Base-by-base conservation (phyloP, 2,797 vertebrate genomes). In the Anisognathus igniventris region DNA sequence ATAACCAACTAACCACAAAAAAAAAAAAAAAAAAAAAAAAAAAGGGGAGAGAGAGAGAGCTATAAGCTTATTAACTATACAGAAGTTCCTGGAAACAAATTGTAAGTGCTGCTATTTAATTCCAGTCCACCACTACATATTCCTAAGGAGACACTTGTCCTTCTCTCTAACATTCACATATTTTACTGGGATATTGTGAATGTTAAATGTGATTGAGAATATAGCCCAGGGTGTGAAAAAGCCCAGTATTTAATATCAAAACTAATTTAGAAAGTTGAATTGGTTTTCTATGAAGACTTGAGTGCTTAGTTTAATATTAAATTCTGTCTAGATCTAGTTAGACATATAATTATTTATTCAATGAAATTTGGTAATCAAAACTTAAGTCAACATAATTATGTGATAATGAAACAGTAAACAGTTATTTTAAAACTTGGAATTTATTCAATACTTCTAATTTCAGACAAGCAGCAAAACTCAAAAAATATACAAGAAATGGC, bases 371-470 rank as follows among this genome's bases (percentile, higher is more conserved):
- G 14, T 80, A 76, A 92, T 61, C 27, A 73, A 76, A 93, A 88
- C 37, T 25, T 58, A 66, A 58, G 44, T 84, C 31, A 64, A 47
- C 28, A 56, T 45, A 56, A 88, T 68, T 31, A 65, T 2, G 1
- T 42, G 14, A 66, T 25, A 87, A 73, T 64, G 53, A 91, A 91
- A 77, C 2, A 51, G 31, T 92, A 86, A 72, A 88, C 8, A 86
- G 28, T 75, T 67, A 78, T 85, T 96, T 96, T 30, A 83, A 74
- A 86, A 81, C 10, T 82, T 92, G 76, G 65, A 83, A 90, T 83
- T 86, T 70, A 81, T 62, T 93, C 75, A 92, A 31, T 89, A 81
- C 21, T 78, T 53, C 3, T 70, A 77, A 66, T 76, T 44, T 91
- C 31, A 91, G 64, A 84, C 28, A 96, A 92, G 28, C 12, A 90